phyloP scores from a whole-genome alignment of 53 echinoderm and acorn worm genomes.

The Actinopyga echinites region DNA sequence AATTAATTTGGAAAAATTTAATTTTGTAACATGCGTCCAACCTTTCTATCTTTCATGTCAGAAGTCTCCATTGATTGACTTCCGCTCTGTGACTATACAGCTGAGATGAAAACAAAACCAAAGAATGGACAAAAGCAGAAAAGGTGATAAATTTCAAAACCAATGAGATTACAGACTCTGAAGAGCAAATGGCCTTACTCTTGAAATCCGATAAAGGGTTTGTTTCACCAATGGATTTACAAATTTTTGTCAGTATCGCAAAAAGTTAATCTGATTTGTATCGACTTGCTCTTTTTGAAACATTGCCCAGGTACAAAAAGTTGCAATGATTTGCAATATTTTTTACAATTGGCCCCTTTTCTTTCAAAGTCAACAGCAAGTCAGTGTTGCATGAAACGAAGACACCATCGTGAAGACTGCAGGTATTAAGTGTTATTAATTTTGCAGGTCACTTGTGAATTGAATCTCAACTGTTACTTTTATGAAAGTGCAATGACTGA shows the following conservation, averaged over 20 bases:
- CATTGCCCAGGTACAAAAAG: constrained; percentile 7
- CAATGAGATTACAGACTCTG: constrained; percentile 20
- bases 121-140: neutral
- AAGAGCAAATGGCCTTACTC: neutral
- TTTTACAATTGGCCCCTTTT: too few relatives aligned
- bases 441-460: too few relatives aligned
- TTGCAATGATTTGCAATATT: too few relatives aligned
- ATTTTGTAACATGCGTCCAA: neutral
- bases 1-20: constrained; percentile 14
- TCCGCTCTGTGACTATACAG: neutral
- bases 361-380: too few relatives aligned
- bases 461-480: too few relatives aligned
- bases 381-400: too few relatives aligned
- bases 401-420: too few relatives aligned
- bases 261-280: constrained; percentile 20
- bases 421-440: too few relatives aligned
- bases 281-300: constrained; percentile 2
- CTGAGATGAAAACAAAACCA: neutral
- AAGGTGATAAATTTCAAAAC: constrained; percentile 6
- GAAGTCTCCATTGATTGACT: neutral
- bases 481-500: too few relatives aligned
- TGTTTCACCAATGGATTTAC: constrained; percentile 4
- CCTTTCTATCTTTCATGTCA: neutral
- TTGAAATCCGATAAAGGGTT: constrained; percentile 1
- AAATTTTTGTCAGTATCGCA: constrained; percentile 25